Evolutionary conservation across 2,888 invertebrate genomes (phyloP).

Genomic region (Andrena dorsata): DNA sequence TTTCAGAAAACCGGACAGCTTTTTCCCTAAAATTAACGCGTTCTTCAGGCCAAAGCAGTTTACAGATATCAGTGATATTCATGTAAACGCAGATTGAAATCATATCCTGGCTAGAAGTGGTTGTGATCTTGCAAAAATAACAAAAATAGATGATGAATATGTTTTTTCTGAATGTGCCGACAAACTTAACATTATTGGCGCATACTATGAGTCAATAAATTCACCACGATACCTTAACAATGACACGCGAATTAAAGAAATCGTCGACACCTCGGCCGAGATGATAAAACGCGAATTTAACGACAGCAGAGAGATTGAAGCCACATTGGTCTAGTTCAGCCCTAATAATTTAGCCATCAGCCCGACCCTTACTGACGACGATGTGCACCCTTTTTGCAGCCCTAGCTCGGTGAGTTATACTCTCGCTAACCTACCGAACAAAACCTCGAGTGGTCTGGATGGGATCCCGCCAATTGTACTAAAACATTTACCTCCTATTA

Average conservation of each 20-base stretch:
- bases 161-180: neutral
- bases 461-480: neutral
- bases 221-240: neutral
- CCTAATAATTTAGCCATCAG: neutral
- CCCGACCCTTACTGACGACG: neutral
- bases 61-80: neutral
- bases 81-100: neutral
- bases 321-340: neutral
- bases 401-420: neutral
- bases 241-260: neutral
- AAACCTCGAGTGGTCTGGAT: neutral
- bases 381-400: neutral
- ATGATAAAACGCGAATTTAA: neutral
- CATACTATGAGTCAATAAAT: neutral
- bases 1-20: neutral
- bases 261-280: neutral
- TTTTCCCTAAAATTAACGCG: conserved; percentile 1
- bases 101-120: neutral
- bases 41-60: neutral
- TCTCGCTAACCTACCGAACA: neutral
- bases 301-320: neutral
- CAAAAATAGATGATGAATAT: neutral
- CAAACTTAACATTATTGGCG: neutral
- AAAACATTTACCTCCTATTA: neutral
- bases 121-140: neutral